Conservation (phyloP, 2,888 invertebrate species). For the Drosophila multiciliata region DNA sequence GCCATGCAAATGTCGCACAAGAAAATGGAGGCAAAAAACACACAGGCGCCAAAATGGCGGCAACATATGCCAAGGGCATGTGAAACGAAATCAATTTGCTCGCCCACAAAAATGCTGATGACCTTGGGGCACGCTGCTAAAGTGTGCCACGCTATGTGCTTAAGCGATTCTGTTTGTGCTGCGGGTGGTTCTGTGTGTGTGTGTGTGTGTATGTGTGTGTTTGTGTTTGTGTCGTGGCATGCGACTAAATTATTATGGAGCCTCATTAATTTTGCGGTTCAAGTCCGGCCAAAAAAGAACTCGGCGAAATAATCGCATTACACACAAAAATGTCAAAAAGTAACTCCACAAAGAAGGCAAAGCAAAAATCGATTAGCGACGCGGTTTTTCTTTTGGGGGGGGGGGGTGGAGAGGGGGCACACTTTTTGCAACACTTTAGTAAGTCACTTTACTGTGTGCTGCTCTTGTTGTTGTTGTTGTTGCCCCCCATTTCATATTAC, state of each 20-base stretch:
- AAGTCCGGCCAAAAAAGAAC: conserved; percentile 49
- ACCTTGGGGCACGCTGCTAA: conserved; percentile 39
- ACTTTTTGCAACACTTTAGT: conserved; percentile 45
- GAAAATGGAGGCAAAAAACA: background rate
- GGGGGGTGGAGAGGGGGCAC: conserved; percentile 15
- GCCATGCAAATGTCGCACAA: conserved; percentile 71
- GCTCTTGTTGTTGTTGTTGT: background rate
- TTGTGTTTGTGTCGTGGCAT: conserved; percentile 22
- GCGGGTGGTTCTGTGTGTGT: background rate
- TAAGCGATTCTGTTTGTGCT: background rate
- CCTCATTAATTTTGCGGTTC: conserved; percentile 67
- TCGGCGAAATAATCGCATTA: conserved; percentile 73
- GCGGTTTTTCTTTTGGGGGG: conserved; percentile 7
- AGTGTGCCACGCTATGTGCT: conserved; percentile 15
- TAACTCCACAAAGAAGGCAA: conserved; percentile 18
- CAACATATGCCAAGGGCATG: conserved; percentile 64
- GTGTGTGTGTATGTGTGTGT: conserved; percentile 11
- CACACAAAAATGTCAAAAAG: conserved; percentile 28
- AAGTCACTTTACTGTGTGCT: conserved; percentile 31
- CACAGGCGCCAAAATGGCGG: conserved; percentile 68
- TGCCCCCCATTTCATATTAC: conserved; percentile 50
- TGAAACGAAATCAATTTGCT: conserved; percentile 59
- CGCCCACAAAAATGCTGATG: conserved; percentile 42
- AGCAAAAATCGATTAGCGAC: conserved; percentile 78
- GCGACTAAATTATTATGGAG: conserved; percentile 69